Conservation (phyloP, 2,797 vertebrate species). For the Euthynnus affinis region DNA sequence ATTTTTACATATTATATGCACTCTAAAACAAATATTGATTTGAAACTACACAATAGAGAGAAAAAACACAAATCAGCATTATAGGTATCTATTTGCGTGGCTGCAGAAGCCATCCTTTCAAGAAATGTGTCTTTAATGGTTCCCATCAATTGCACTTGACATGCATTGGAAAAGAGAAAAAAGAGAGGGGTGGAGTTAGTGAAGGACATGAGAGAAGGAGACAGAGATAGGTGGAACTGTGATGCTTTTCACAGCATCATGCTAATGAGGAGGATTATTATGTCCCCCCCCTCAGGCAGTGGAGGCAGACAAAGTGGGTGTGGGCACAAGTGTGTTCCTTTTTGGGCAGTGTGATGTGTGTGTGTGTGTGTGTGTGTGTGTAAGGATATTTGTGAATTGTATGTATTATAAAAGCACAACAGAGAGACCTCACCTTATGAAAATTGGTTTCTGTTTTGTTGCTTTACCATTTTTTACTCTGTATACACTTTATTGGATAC, state of each 20-base stretch:
- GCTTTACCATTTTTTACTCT: constrained; percentile 11
- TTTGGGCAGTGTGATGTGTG: constrained; percentile 43
- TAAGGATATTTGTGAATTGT: constrained; percentile 9
- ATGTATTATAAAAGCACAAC: constrained; percentile 2
- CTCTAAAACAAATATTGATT: not conserved
- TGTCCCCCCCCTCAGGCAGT: constrained; percentile 64
- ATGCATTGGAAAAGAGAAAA: not conserved
- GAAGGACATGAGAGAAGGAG: constrained; percentile 54
- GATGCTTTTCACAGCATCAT: constrained; percentile 73
- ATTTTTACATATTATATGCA: not conserved
- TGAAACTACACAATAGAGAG: not conserved
- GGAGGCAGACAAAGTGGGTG: constrained; percentile 56
- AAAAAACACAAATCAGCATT: not conserved
- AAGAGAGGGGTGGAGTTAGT: constrained; percentile 32
- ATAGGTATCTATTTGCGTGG: not conserved
- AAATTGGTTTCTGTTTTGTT: constrained; percentile 10
- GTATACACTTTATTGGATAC: constrained; percentile 32
- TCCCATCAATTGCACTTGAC: constrained; percentile 34
- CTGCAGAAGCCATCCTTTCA: not conserved
- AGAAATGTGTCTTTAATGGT: constrained; percentile 22
- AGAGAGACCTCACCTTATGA: constrained; percentile 14
- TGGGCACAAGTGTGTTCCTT: constrained; percentile 53
- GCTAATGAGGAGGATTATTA: constrained; percentile 77
- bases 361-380: constrained; percentile 32
- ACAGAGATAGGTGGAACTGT: constrained; percentile 62